phyloP scores from a whole-genome alignment of 2,797 vertebrate species.

The Delichon dasypus region DNA sequence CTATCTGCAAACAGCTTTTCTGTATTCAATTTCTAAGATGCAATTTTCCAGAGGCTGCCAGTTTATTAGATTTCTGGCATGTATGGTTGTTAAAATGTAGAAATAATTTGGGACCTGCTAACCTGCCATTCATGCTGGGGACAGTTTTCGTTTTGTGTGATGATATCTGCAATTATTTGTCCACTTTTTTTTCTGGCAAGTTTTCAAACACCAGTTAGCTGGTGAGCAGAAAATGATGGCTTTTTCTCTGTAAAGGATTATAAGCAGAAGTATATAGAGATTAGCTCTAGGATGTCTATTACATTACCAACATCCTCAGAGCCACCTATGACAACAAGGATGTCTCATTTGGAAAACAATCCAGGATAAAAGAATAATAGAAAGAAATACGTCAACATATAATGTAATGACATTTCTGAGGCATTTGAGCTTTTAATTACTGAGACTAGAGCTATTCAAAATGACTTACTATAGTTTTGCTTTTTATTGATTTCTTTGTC shows the following conservation, averaged over 20 bases:
- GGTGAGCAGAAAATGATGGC: background rate
- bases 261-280: background rate
- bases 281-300: background rate
- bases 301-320: background rate
- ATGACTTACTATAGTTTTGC: background rate
- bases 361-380: background rate
- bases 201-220: background rate
- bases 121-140: background rate
- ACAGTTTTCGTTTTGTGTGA: constrained; percentile 12
- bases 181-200: background rate
- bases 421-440: background rate
- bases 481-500: background rate
- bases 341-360: background rate
- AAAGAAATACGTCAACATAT: background rate
- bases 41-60: background rate
- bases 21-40: constrained; percentile 29
- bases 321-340: background rate
- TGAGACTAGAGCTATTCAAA: background rate
- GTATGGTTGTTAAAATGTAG: background rate
- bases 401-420: background rate
- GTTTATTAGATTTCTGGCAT: constrained; percentile 29
- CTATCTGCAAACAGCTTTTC: background rate
- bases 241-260: background rate
- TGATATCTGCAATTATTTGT: background rate
- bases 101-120: constrained; percentile 28